Conservation (phyloP, 1,140 invertebrate species). For the Hycleus phaleratus region DNA sequence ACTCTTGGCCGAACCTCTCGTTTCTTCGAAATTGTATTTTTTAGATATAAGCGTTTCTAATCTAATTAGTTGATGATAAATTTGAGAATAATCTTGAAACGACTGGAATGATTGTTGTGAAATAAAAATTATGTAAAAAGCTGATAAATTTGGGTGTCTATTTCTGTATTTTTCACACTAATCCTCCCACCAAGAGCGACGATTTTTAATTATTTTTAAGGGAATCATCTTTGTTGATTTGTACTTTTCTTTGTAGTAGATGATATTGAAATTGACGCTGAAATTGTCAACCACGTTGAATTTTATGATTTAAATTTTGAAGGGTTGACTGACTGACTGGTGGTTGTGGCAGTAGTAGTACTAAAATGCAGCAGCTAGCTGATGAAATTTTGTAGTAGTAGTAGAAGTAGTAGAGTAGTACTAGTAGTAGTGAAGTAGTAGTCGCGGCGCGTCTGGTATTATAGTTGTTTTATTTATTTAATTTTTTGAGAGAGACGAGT, state of each 20-base stretch:
- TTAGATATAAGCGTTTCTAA: too few relatives aligned
- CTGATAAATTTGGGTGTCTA: too few relatives aligned
- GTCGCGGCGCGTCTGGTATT: slow-evolving; percentile 5
- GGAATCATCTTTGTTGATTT: background rate
- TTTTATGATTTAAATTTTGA: slow-evolving; percentile 22
- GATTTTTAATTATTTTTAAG: background rate
- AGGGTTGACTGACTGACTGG: slow-evolving; percentile 5
- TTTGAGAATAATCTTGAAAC: too few relatives aligned
- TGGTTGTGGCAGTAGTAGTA: background rate
- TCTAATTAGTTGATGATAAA: too few relatives aligned
- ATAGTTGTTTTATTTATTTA: background rate
- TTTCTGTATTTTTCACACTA: background rate
- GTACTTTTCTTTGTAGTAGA: background rate
- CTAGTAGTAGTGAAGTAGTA: slow-evolving; percentile 6
- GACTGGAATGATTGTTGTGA: too few relatives aligned
- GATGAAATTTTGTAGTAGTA: slow-evolving; percentile 9
- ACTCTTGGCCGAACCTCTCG: too few relatives aligned
- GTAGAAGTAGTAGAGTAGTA: slow-evolving; percentile 5
- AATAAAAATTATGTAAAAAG: too few relatives aligned
- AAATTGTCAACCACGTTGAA: slow-evolving; percentile 4
- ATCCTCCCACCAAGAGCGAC: background rate
- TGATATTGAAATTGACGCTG: slow-evolving; percentile 1
- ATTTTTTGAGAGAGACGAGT: background rate
- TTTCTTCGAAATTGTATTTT: too few relatives aligned
- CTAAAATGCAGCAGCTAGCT: slow-evolving; percentile 7